These are phyloP conservation scores for Phrynosoma blainvillii DNA, from an alignment of 2,113 vertebrate genomes.

Conservation along the genomic window DNA sequence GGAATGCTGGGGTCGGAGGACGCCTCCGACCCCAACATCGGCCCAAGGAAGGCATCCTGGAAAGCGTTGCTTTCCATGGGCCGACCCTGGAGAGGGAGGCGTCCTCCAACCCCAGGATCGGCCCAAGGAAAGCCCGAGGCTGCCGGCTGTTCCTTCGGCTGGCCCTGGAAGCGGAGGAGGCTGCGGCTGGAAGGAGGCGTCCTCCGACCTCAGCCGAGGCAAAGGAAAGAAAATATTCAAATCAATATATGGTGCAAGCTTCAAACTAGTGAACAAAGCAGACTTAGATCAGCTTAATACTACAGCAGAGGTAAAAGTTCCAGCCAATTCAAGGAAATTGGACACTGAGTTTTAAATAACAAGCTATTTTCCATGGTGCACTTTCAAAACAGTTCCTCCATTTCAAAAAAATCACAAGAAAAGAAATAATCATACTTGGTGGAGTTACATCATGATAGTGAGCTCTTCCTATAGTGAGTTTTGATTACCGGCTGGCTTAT, in stretches of 20 bases:
- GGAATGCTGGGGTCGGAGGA: too few relatives aligned
- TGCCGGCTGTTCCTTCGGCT: too few relatives aligned
- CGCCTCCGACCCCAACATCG: too few relatives aligned
- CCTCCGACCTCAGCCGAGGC: too few relatives aligned
- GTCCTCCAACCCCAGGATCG: too few relatives aligned
- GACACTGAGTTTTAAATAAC: not conserved
- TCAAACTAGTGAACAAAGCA: constrained; percentile 3
- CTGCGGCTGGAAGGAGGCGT: too few relatives aligned
- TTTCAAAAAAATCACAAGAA: constrained; percentile 33
- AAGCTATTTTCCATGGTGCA: not conserved
- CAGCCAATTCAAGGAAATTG: not conserved
- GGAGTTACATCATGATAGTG: constrained; percentile 70
- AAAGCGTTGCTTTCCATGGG: too few relatives aligned
- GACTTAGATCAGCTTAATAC: not conserved
- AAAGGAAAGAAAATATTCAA: not conserved
- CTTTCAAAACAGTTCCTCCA: constrained; percentile 26
- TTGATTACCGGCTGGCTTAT: constrained; percentile 53
- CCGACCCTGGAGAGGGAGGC: too few relatives aligned
- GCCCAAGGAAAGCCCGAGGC: too few relatives aligned
- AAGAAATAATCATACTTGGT: constrained; percentile 66
- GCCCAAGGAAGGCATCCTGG: too few relatives aligned
- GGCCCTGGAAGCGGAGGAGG: too few relatives aligned
- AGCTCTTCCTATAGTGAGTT: constrained; percentile 67
- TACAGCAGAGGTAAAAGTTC: constrained; percentile 25
- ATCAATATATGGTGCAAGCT: not conserved